These are phyloP conservation scores for Phenganax stokvisi DNA, from an alignment of 92 coral and sea anemone species.

Conservation along the genomic window DNA sequence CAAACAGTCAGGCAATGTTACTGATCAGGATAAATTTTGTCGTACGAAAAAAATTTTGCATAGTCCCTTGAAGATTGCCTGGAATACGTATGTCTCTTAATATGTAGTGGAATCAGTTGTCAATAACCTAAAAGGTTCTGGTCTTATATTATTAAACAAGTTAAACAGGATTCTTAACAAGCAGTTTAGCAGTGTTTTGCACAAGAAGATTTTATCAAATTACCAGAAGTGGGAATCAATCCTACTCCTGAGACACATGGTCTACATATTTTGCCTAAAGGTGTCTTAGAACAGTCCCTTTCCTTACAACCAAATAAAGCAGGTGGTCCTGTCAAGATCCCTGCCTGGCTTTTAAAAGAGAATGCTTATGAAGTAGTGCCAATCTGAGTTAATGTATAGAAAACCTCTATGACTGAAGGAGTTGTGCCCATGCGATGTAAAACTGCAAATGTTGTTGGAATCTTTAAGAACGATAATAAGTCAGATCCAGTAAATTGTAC, in stretches of 20 bases:
- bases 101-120: slow-evolving; percentile 18
- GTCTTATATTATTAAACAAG: slow-evolving; percentile 18
- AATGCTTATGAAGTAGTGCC: slow-evolving; percentile 32
- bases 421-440: slow-evolving; percentile 27
- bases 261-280: background rate
- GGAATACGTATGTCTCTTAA: slow-evolving; percentile 25
- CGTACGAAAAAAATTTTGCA: background rate
- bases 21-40: background rate
- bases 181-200: slow-evolving; percentile 44
- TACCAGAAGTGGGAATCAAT: slow-evolving; percentile 9
- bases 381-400: slow-evolving; percentile 24
- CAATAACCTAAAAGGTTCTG: slow-evolving; percentile 18
- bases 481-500: background rate
- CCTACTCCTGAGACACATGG: background rate
- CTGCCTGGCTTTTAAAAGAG: slow-evolving; percentile 46
- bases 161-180: slow-evolving; percentile 38
- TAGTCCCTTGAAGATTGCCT: slow-evolving; percentile 5
- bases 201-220: slow-evolving; percentile 38
- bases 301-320: background rate
- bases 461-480: background rate
- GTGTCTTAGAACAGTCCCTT: background rate
- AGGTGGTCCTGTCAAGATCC: slow-evolving; percentile 2
- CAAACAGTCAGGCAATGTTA: slow-evolving; percentile 4
- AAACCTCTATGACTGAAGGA: slow-evolving; percentile 45
- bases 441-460: slow-evolving; percentile 34